Evolutionary conservation across 2,797 vertebrate genomes (phyloP), one percentile per base, ranked within the genome.

Genomic region (Anguilla pacifica): DNA sequence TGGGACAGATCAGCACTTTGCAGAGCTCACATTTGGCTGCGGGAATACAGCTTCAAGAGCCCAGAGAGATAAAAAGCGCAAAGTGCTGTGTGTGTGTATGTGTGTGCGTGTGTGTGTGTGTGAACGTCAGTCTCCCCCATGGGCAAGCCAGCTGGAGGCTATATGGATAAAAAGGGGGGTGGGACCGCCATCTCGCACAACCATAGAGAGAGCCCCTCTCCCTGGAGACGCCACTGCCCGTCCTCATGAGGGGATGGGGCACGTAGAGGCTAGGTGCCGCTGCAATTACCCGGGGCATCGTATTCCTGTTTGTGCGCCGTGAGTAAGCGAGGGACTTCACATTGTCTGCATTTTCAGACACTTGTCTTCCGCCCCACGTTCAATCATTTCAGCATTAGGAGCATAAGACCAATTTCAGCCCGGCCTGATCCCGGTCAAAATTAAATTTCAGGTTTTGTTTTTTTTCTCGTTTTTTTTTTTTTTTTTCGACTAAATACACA

Each of bases 381-480:
- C 94, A 96, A 96, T 92, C 95, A 96, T 96, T 96, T 95, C 94
- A 91, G 92, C 94, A 95, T 95, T 94, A 95, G 95, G 94, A 94
- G 94, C 94, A 9, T 15, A 15, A 31, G 7, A 17, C 70, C 31
- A 74, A 35, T 74, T 74, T 74, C 87, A 84, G 94, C 92, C 91
- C 89, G 88, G 95, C 96, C 95, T 53, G 83, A 84, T 11, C 49
- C 70, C 2, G 4, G 70, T 43, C 77, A 81, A 46, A 96, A 96
- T 96, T 93, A 92, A 95, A 46, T 81, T 81, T 81, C 72, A 85
- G 94, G 94, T 94, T 94, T 43, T 43, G 43, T 43, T 93, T 93
- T 95, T 93, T 93, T 94, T 95, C 93, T 1, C 4, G 51, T 93
- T 93, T 95, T 94, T 43, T 46, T 46, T 93, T 93, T 95, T 94